Conservation (phyloP, 2,797 vertebrate species). For the Sciurus carolinensis region DNA sequence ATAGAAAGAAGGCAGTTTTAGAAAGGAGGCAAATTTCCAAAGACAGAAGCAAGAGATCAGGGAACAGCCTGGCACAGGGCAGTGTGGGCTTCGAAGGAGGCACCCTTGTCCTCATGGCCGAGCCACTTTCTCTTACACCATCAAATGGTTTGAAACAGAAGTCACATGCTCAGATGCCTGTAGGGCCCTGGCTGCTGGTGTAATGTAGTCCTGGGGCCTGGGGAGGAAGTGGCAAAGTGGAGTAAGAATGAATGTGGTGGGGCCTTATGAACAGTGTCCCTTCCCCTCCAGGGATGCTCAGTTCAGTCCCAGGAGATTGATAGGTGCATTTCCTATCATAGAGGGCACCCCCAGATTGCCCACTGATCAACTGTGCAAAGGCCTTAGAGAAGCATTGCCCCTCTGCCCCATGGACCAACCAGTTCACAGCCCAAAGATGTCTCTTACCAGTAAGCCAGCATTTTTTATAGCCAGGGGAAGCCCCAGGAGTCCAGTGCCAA, state of each 20-base stretch:
- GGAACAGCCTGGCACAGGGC: background rate
- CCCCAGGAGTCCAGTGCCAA: constrained; percentile 93
- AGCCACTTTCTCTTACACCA: background rate
- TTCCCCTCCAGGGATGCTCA: background rate
- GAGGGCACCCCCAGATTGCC: background rate
- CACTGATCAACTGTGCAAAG: background rate
- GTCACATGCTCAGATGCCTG: background rate
- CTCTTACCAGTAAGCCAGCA: constrained; percentile 92
- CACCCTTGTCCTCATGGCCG: background rate
- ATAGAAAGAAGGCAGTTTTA: background rate
- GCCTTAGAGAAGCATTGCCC: background rate
- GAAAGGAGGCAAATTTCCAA: background rate
- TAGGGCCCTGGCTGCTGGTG: background rate
- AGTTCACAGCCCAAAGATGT: background rate
- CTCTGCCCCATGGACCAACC: background rate
- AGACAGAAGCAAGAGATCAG: background rate
- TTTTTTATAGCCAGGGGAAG: constrained; percentile 94
- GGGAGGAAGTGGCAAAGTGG: background rate
- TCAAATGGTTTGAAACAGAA: background rate
- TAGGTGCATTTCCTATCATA: background rate
- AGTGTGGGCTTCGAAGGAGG: background rate
- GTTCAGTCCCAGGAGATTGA: background rate
- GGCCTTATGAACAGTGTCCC: background rate
- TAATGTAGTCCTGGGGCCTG: background rate
- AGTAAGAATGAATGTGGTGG: background rate